phyloP scores from a whole-genome alignment of 1,140 invertebrate genomes.

The Micrasema minimum region DNA sequence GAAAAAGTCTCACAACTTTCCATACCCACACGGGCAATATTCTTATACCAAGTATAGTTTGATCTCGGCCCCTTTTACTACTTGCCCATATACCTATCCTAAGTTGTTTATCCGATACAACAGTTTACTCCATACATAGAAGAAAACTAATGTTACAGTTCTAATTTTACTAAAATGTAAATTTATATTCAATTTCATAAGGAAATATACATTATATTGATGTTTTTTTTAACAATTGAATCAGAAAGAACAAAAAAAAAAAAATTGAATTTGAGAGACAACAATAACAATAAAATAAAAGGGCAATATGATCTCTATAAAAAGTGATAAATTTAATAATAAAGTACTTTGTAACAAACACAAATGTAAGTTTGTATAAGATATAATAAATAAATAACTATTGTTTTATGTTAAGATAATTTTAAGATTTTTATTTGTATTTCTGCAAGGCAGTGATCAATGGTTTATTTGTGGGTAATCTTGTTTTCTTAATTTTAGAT shows the following conservation, averaged over 20 bases:
- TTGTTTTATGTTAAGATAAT: slow-evolving; percentile 25
- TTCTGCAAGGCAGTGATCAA: background rate
- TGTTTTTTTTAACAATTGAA: no score
- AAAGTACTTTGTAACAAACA: slow-evolving; percentile 49
- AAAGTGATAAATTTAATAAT: slow-evolving; percentile 35
- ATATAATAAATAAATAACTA: no score
- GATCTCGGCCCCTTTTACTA: background rate
- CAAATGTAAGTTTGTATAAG: slow-evolving; percentile 41
- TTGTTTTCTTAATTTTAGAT: background rate
- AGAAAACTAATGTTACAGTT: no score
- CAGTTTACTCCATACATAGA: no score
- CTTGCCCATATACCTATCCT: no score
- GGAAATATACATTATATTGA: no score
- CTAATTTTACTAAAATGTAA: background rate
- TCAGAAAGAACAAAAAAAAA: no score
- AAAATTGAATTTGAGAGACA: no score
- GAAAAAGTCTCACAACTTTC: slow-evolving; percentile 48
- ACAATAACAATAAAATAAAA: no score
- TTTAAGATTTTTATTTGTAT: slow-evolving; percentile 9
- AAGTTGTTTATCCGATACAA: no score
- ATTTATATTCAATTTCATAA: background rate
- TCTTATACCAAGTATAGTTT: slow-evolving; percentile 4
- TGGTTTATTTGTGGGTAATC: no score
- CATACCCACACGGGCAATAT: slow-evolving; percentile 49
- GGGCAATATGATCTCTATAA: background rate